Evolutionary conservation across 2,113 vertebrate species (phyloP).

Genomic region (Gambusia holbrooki): DNA sequence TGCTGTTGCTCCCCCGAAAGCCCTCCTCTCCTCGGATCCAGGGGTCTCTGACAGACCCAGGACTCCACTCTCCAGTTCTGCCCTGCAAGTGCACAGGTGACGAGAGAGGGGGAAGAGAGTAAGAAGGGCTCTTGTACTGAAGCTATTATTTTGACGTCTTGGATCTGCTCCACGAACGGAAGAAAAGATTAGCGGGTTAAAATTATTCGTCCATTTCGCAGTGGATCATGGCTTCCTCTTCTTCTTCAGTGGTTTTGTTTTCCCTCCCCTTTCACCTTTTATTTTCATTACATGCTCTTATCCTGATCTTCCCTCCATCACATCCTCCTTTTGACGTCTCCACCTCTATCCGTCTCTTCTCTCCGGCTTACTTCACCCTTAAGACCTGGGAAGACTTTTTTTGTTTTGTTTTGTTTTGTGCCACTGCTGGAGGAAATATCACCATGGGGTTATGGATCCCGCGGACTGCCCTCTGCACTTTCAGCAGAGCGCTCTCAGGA

Average conservation of each 20-base stretch:
- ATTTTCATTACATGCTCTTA: conserved; percentile 11
- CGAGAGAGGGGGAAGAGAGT: conserved; percentile 4
- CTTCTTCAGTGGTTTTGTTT: conserved; percentile 20
- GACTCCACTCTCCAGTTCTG: conserved; percentile 58
- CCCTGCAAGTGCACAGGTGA: conserved; percentile 51
- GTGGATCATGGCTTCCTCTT: conserved; percentile 6
- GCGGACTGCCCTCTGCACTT: conserved; percentile 62
- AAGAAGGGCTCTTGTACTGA: conserved; percentile 47
- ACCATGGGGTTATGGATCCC: conserved; percentile 53
- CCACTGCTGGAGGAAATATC: conserved; percentile 44
- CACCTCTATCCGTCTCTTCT: conserved; percentile 4
- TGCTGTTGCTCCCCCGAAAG: conserved; percentile 42
- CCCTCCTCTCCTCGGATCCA: conserved; percentile 42
- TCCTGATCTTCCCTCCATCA: conserved; percentile 16
- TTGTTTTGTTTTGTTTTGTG: not conserved
- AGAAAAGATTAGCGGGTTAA: conserved; percentile 26
- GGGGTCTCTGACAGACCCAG: conserved; percentile 51
- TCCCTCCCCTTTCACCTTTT: conserved; percentile 13
- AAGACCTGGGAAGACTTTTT: conserved; percentile 7
- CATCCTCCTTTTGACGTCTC: conserved; percentile 19
- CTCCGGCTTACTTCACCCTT: conserved; percentile 55
- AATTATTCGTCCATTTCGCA: conserved; percentile 39
- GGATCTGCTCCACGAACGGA: conserved; percentile 40
- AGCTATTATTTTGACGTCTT: conserved; percentile 34
- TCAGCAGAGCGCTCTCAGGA: conserved; percentile 43